Percentiles rank a stretch among this genome's conserved stretches.
These are phyloP conservation scores for Ditylenchus weischeri DNA, from an alignment of 2,888 invertebrate genomes.

Conservation along the genomic window DNA sequence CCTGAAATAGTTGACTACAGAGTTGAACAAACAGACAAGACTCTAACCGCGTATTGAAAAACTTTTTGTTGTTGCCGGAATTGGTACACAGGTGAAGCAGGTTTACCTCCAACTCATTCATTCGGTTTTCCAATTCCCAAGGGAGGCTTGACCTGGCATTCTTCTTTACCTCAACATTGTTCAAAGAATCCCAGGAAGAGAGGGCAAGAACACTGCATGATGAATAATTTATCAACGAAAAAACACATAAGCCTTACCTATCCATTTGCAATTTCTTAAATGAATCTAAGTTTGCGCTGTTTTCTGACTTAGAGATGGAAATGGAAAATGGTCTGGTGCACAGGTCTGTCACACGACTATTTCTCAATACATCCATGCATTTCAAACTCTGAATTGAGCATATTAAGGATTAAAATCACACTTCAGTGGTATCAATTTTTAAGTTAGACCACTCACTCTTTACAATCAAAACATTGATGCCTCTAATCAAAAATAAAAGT, in stretches of 20 bases:
- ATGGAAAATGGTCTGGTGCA: no score
- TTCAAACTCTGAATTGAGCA: no score
- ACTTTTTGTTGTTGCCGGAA: neutral
- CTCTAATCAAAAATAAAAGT: no score
- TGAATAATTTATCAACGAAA: neutral
- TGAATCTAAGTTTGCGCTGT: no score
- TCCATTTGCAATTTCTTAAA: no score
- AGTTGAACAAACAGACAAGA: neutral
- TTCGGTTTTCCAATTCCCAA: constrained; percentile 17
- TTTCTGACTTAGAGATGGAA: no score
- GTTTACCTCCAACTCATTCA: constrained; percentile 16
- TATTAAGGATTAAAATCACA: no score
- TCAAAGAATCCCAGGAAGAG: constrained; percentile 24
- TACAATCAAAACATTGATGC: no score
- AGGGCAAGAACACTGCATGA: constrained; percentile 15
- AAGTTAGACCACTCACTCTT: no score
- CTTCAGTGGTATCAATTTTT: no score
- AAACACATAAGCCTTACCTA: neutral
- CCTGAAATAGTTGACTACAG: neutral
- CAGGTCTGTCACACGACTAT: no score
- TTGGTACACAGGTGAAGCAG: neutral
- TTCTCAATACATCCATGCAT: no score
- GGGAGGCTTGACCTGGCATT: neutral
- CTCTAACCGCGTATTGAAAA: neutral
- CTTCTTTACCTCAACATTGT: constrained; percentile 8